Evolutionary conservation across 2,797 vertebrate species (phyloP), one percentile per base, ranked within the genome.

Genomic region (Enteromius radiatus): DNA sequence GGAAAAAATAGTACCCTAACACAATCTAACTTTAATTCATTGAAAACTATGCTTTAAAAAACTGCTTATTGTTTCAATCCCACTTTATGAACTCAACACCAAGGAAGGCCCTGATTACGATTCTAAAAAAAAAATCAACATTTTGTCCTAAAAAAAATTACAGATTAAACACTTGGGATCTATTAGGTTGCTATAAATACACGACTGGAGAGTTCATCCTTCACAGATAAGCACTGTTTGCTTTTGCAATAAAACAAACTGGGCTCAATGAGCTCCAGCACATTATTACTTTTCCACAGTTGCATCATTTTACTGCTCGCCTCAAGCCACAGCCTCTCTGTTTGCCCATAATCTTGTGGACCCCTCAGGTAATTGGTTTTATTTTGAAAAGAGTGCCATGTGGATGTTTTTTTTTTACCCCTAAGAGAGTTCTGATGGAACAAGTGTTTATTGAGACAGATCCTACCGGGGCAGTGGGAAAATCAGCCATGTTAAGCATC

Each of bases 271-370:
- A 68, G 49, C 31, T 82, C 33, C 61, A 52, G 61, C 64, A 73
- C 47, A 70, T 83, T 71, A 85, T 85, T 84, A 41, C 76, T 81
- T 78, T 83, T 84, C 70, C 64, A 79, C 31, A 77, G 73, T 49
- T 67, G 78, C 5, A 59, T 38, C 64, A 81, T 81, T 81, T 80
- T 68, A 78, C 80, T 54, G 67, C 78, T 63, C 21, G 52, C 67
- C 41, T 63, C 31, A 17, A 38, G 59, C 63, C 47, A 56, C 12
- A 9, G 56, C 63, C 63, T 47, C 64, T n/a, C 23, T 84, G 61
- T 85, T 80, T 82, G 64, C 61, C 75, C 33, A 67, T 3, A 81
- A 59, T 64, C 33, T 28, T 8, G 36, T 49, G 65, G 78, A 78
- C 12, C 52, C 26, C 0, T 76, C 36, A 64, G 49, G 77, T 79